Percentiles rank a stretch among this genome's conserved stretches.
Evolutionary conservation across 2,113 vertebrate species (phyloP).

Genomic region (Narcine bancroftii): DNA sequence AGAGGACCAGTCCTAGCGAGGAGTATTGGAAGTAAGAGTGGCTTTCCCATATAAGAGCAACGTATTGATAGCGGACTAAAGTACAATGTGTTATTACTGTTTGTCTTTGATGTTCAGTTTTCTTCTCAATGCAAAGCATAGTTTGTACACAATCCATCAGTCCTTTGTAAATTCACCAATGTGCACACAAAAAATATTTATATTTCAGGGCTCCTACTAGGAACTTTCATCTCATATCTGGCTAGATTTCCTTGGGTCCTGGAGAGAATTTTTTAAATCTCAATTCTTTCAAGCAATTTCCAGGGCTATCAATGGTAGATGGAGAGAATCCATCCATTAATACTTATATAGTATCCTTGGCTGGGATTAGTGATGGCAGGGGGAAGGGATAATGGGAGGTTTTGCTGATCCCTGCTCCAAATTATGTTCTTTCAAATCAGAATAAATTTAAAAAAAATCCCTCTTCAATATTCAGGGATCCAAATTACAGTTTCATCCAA

Average conservation of each 20-base stretch:
- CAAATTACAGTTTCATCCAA: background rate
- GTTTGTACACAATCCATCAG: background rate
- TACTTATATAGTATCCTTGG: background rate
- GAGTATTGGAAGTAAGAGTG: conserved; percentile 89
- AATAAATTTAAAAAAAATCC: background rate
- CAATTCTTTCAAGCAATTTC: background rate
- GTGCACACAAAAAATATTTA: background rate
- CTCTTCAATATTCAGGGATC: background rate
- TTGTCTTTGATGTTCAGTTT: background rate
- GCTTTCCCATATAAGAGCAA: conserved; percentile 1
- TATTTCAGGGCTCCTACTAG: background rate
- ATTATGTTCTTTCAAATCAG: background rate
- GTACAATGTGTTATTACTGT: background rate
- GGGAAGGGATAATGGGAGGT: no score
- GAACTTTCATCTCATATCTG: background rate
- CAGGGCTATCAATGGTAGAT: no score
- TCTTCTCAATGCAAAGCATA: background rate
- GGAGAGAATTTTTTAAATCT: background rate
- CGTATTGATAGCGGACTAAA: background rate
- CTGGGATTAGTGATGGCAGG: background rate
- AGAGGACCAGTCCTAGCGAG: conserved; percentile 93
- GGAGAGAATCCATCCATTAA: background rate
- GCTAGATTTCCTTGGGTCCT: background rate
- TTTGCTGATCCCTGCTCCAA: background rate
- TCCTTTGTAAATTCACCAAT: background rate